Base-by-base conservation (phyloP, 1,140 invertebrate genomes). In the Idris sp. region DNA sequence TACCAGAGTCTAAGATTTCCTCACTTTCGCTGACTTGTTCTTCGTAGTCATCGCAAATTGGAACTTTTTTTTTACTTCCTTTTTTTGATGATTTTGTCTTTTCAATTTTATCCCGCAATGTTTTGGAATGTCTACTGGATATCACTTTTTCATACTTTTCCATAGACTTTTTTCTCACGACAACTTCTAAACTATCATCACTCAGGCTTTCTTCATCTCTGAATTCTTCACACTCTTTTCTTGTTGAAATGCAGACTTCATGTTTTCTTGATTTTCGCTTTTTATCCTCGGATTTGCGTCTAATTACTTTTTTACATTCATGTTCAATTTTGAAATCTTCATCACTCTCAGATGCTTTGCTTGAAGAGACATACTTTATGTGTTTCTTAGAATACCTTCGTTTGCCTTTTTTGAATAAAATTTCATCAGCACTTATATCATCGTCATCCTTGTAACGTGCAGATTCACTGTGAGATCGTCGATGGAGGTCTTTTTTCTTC, bases 131-230 rank as follows among this genome's bases (percentile, higher is more conserved):
- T 38, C 65, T 74, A 0, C 79, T 85, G 0, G 83, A 81, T 3
- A 85, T 67, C 0, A 86, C 64, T 22, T 86, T 86, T 22, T 86
- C 82, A 0, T 80, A 83, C 43, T 83, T 86, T 40, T 87, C 82
- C 10, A 85, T 48, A 0, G 80, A 86, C 44, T 76, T 83, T 13
- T 74, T 81, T 4, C 85, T 83, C 0, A 87, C 78, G 0, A 87
- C 76, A 13, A 86, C 82, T 49, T 88, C 86, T 2, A 88, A 65
- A 51, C 86, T 88, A 25, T 88, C 86, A 11, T 87, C 86, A 48
- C 84, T 87, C 1, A 86, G 74, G 38, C 75, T 82, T 51, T 19
- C 38, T 0, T 62, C 31, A 16, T 76, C 53, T 15, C 9, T 48
- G 9, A 62, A 54, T 2, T 59, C 33, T 13, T 76, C 67, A 4